phyloP scores from a whole-genome alignment of 2,888 invertebrate genomes.

The Archaeoteleia sp. region DNA sequence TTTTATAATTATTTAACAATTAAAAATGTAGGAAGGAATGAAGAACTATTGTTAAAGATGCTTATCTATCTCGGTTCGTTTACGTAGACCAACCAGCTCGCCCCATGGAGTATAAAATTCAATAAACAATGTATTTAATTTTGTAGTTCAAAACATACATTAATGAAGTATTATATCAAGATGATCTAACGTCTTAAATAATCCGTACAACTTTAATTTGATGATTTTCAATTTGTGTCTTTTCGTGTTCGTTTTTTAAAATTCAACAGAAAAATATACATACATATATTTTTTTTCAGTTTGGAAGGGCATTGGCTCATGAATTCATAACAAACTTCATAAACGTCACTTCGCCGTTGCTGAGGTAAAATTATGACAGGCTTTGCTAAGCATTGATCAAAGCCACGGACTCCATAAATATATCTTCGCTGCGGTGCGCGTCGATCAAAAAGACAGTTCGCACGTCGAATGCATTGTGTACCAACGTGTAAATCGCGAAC shows the following conservation, averaged over 20 bases:
- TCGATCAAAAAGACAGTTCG: constrained; percentile 12
- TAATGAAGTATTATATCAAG: too few relatives aligned
- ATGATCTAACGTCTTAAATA: too few relatives aligned
- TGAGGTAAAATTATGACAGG: constrained; percentile 27
- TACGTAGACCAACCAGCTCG: too few relatives aligned
- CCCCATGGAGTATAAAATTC: too few relatives aligned
- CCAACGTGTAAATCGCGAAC: constrained; percentile 6
- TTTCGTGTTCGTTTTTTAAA: constrained; percentile 10
- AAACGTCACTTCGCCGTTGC: constrained; percentile 30
- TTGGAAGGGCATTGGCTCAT: constrained; percentile 10
- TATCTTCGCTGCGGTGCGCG: constrained; percentile 6
- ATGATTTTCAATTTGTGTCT: neutral
- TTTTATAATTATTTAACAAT: too few relatives aligned
- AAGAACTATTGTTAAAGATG: too few relatives aligned
- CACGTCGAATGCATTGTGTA: constrained; percentile 4
- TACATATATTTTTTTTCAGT: constrained; percentile 1
- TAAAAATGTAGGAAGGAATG: too few relatives aligned
- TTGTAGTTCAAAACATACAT: too few relatives aligned
- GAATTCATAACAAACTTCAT: constrained; percentile 26
- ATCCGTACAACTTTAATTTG: too few relatives aligned
- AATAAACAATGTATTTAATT: too few relatives aligned
- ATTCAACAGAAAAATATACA: constrained; percentile 18
- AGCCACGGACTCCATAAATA: constrained; percentile 11
- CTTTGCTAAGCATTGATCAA: constrained; percentile 11
- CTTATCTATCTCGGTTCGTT: too few relatives aligned